A percentile compares a stretch with the other conserved stretches of the same genome.
Evolutionary conservation across 2,797 vertebrate species (phyloP).

Genomic region (Ciconia nigra): DNA sequence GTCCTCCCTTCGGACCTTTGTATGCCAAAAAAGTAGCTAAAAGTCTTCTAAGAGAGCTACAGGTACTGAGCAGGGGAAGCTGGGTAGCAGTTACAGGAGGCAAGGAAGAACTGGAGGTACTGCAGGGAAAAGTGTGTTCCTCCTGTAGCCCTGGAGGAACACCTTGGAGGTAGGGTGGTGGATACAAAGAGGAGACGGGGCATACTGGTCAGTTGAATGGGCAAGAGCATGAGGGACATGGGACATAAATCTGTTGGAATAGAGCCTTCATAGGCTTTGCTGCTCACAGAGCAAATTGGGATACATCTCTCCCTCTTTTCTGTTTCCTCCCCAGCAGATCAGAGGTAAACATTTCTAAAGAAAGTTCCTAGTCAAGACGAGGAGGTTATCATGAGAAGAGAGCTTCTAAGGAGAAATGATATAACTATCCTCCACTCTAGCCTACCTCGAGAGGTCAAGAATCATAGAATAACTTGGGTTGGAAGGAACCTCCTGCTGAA

Average conservation of each 20-base stretch:
- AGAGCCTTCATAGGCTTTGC: background rate
- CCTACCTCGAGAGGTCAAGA: background rate
- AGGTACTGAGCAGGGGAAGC: background rate
- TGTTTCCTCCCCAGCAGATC: background rate
- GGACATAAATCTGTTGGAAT: background rate
- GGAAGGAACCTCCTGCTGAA: background rate
- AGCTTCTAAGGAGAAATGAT: background rate
- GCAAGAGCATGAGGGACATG: background rate
- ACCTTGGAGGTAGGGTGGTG: background rate
- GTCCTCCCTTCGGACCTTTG: background rate
- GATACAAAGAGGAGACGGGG: background rate
- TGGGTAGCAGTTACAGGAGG: background rate
- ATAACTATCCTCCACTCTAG: background rate
- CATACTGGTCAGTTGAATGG: background rate
- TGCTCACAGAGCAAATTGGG: background rate
- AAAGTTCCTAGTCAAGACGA: background rate
- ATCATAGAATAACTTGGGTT: background rate
- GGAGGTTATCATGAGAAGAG: background rate
- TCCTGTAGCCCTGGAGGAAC: background rate
- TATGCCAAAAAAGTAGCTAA: background rate
- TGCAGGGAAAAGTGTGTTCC: background rate
- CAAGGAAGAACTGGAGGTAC: background rate
- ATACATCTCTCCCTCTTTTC: background rate
- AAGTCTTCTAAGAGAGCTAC: background rate
- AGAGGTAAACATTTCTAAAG: background rate